Evolutionary conservation across 1,140 invertebrate species (phyloP).

Genomic region (Panonychus citri): DNA sequence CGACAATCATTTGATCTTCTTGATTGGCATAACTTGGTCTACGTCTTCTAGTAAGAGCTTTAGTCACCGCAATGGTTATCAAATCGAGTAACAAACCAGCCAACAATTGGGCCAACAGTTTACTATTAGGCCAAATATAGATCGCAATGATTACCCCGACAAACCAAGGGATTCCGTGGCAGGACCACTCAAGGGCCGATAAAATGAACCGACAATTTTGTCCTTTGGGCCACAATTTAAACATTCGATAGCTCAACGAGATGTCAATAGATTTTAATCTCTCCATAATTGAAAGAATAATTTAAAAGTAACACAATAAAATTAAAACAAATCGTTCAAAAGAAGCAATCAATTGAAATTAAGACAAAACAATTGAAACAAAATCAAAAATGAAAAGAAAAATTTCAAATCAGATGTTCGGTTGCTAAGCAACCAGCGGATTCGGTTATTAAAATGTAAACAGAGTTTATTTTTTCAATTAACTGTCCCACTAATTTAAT

Average conservation of each 20-base stretch:
- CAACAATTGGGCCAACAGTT: conserved; percentile 57
- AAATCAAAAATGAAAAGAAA: too few species aligned
- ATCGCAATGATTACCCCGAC: conserved; percentile 40
- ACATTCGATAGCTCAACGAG: not conserved
- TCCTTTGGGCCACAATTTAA: not conserved
- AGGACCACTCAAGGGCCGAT: conserved; percentile 41
- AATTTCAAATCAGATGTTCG: too few species aligned
- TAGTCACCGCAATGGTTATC: conserved; percentile 47
- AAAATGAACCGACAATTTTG: not conserved
- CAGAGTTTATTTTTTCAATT: too few species aligned
- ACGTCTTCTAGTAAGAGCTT: conserved; percentile 47
- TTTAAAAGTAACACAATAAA: too few species aligned
- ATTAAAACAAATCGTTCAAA: too few species aligned
- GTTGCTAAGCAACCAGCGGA: too few species aligned
- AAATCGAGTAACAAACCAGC: conserved; percentile 70
- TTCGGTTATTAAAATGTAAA: too few species aligned
- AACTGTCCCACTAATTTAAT: too few species aligned
- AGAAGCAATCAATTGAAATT: too few species aligned
- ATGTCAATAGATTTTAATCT: not conserved
- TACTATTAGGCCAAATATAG: conserved; percentile 35
- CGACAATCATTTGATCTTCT: conserved; percentile 30
- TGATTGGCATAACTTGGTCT: conserved; percentile 41
- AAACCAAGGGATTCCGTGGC: conserved; percentile 67
- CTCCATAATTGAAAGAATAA: too few species aligned
- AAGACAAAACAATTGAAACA: too few species aligned